Percentiles rank a stretch among this genome's conserved stretches.
These are phyloP conservation scores for Sesamia nonagrioides DNA, from an alignment of 1,140 invertebrate species.

Conservation along the genomic window DNA sequence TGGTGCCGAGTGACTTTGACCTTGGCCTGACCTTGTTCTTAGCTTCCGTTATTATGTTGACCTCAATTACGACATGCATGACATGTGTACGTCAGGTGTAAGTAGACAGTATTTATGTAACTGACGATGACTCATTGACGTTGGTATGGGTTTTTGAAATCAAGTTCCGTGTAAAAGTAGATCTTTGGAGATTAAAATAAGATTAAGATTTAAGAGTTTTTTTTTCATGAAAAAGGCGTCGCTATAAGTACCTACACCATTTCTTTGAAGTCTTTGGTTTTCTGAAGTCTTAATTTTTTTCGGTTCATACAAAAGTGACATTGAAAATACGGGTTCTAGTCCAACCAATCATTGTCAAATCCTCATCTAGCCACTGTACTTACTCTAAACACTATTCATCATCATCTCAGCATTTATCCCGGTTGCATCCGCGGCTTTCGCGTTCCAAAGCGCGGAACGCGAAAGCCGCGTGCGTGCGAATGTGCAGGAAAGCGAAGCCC, in stretches of 20 bases:
- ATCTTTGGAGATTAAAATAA: background rate
- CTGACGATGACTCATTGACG: constrained; percentile 29
- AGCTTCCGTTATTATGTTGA: constrained; percentile 32
- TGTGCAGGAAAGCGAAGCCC: no score
- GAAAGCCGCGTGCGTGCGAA: no score
- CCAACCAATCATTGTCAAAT: no score
- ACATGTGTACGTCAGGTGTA: constrained; percentile 39
- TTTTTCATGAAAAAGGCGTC: background rate
- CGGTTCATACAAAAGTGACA: background rate
- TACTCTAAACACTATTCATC: no score
- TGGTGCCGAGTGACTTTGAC: constrained; percentile 29
- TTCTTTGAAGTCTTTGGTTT: background rate
- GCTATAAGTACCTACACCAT: background rate
- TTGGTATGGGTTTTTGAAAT: background rate
- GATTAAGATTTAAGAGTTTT: background rate
- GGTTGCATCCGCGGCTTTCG: no score
- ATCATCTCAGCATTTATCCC: no score
- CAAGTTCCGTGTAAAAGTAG: background rate
- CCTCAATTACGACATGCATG: constrained; percentile 43
- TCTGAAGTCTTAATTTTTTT: background rate
- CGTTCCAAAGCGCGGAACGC: no score
- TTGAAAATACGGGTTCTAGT: no score
- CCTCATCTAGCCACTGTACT: no score
- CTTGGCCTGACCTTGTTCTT: constrained; percentile 28
- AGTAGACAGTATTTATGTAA: constrained; percentile 37